Percentiles rank a stretch among this genome's conserved stretches.
These are phyloP conservation scores for Leptopterna dolabrata DNA, from an alignment of 2,888 invertebrate genomes.

Conservation along the genomic window DNA sequence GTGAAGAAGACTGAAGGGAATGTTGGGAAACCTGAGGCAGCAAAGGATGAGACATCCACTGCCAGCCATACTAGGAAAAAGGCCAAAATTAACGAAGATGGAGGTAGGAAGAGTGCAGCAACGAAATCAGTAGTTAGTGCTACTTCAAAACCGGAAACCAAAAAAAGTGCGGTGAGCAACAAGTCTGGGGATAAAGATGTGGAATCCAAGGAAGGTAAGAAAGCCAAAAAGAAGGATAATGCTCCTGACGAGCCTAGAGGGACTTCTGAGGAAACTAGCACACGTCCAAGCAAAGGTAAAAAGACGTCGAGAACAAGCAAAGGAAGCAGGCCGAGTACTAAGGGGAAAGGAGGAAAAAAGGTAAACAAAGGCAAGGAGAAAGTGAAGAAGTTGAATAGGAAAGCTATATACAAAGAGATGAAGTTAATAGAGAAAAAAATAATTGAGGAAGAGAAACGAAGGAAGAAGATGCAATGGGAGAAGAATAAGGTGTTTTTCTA, in stretches of 20 bases:
- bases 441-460: neutral
- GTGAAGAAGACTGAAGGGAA: neutral
- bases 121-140: neutral
- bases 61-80: neutral
- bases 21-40: neutral
- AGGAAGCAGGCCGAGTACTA: neutral
- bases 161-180: neutral
- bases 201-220: neutral
- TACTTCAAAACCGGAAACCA: neutral
- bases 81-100: neutral
- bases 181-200: neutral
- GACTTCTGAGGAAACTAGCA: neutral
- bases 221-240: neutral
- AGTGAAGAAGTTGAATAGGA: conserved; percentile 36
- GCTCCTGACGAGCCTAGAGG: neutral
- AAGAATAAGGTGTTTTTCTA: conserved; percentile 45
- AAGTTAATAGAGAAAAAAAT: conserved; percentile 27
- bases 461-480: conserved; percentile 31
- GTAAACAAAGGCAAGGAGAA: conserved; percentile 26
- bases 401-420: conserved; percentile 40
- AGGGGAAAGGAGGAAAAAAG: conserved; percentile 16
- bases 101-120: neutral
- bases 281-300: neutral
- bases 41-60: neutral
- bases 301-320: neutral